Evolutionary conservation across 53 echinoderm and acorn worm species (phyloP).

Genomic region (Henricia sp.): DNA sequence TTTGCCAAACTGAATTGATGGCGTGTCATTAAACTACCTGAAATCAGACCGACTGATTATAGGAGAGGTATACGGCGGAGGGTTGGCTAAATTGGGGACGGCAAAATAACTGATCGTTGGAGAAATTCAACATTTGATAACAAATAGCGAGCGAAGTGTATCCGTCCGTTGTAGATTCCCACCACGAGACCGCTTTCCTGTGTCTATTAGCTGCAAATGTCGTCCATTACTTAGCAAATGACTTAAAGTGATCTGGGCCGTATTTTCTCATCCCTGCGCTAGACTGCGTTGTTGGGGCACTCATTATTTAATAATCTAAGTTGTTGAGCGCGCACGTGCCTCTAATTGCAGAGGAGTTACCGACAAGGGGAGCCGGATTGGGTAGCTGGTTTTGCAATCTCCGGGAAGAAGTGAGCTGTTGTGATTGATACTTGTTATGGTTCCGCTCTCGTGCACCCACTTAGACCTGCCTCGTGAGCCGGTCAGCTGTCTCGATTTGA

Average conservation of each 20-base stretch:
- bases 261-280: slow-evolving; percentile 8
- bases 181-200: slow-evolving; percentile 29
- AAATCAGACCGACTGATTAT: slow-evolving; percentile 4
- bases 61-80: slow-evolving; percentile 2
- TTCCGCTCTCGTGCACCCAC: slow-evolving; percentile 56
- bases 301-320: slow-evolving; percentile 50
- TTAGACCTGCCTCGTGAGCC: slow-evolving; percentile 22
- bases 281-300: slow-evolving; percentile 1
- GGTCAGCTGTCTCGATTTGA: slow-evolving; percentile 52
- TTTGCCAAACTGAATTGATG: neutral
- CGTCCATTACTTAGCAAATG: neutral
- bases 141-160: slow-evolving; percentile 16
- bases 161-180: slow-evolving; percentile 14
- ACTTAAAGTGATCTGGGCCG: slow-evolving; percentile 21
- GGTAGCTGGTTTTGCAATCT: slow-evolving; percentile 48
- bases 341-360: slow-evolving; percentile 50
- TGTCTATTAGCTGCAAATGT: slow-evolving; percentile 16
- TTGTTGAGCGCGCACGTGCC: slow-evolving; percentile 45
- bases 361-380: neutral
- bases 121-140: slow-evolving; percentile 38
- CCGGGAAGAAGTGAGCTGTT: slow-evolving; percentile 23
- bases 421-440: neutral
- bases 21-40: neutral
- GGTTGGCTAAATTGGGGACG: slow-evolving; percentile 3
- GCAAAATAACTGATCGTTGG: slow-evolving; percentile 22